phyloP scores from a whole-genome alignment of 2,888 invertebrate genomes.

The Erpobdella octoculata region DNA sequence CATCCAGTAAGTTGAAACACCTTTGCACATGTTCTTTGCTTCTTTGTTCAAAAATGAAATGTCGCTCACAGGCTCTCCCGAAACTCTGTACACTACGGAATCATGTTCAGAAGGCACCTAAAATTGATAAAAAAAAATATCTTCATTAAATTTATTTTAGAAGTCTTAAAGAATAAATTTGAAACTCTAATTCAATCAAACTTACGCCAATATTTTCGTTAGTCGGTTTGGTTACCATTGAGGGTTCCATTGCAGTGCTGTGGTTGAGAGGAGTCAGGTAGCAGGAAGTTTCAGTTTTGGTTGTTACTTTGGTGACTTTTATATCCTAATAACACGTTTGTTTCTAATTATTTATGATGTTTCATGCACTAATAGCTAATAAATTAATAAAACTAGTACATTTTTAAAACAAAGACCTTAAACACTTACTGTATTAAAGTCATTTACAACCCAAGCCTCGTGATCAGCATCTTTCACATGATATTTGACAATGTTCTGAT shows the following conservation, averaged over 20 bases:
- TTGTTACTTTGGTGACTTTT: not conserved
- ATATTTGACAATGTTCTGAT: conserved; percentile 17
- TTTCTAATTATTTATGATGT: not conserved
- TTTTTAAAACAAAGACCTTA: too few relatives aligned
- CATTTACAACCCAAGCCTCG: conserved; percentile 25
- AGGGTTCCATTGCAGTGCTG: not conserved
- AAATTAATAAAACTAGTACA: not conserved
- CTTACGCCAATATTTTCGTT: not conserved
- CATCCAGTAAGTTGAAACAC: conserved; percentile 18
- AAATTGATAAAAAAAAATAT: not conserved
- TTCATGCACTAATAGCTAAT: not conserved
- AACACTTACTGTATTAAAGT: conserved; percentile 29
- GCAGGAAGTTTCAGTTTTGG: not conserved
- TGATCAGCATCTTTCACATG: conserved; percentile 8
- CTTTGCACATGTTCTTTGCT: conserved; percentile 1
- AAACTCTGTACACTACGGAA: not conserved
- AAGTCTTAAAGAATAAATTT: not conserved
- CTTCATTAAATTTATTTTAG: not conserved
- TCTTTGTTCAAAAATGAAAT: conserved; percentile 13
- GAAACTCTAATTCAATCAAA: not conserved
- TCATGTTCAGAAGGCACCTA: not conserved
- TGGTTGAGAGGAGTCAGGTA: conserved; percentile 3
- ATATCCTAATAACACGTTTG: not conserved
- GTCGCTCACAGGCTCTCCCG: not conserved
- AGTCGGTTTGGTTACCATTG: not conserved